phyloP scores from a whole-genome alignment of 2,113 vertebrate species.

The Acrocephalus kingi region DNA sequence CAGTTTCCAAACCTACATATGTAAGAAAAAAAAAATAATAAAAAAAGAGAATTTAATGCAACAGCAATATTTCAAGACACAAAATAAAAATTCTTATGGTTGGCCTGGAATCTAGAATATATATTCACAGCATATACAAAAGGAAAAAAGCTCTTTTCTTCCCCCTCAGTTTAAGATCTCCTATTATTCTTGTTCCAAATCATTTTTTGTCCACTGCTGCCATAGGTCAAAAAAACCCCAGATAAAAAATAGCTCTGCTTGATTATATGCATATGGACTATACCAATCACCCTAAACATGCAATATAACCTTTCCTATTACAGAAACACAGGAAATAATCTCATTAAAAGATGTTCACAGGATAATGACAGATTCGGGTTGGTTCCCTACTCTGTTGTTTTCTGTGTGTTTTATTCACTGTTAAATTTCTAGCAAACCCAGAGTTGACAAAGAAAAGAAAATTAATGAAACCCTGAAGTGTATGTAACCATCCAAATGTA shows the following conservation, averaged over 20 bases:
- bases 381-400: neutral
- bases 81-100: neutral
- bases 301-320: neutral
- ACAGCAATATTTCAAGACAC: neutral
- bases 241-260: neutral
- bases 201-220: neutral
- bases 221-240: neutral
- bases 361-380: neutral
- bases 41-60: neutral
- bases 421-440: neutral
- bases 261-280: neutral
- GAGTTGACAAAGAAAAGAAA: neutral
- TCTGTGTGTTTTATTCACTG: neutral
- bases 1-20: neutral
- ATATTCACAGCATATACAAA: neutral
- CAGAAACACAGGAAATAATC: neutral
- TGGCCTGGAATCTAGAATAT: neutral
- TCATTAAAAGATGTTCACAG: neutral
- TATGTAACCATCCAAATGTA: neutral
- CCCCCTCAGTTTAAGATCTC: neutral
- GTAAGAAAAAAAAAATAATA: neutral
- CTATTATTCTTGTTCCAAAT: neutral
- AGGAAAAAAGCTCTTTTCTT: neutral
- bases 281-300: neutral
- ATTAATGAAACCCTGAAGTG: neutral